phyloP scores from a whole-genome alignment of 1,140 invertebrate species.

The Megalopta genalis region DNA sequence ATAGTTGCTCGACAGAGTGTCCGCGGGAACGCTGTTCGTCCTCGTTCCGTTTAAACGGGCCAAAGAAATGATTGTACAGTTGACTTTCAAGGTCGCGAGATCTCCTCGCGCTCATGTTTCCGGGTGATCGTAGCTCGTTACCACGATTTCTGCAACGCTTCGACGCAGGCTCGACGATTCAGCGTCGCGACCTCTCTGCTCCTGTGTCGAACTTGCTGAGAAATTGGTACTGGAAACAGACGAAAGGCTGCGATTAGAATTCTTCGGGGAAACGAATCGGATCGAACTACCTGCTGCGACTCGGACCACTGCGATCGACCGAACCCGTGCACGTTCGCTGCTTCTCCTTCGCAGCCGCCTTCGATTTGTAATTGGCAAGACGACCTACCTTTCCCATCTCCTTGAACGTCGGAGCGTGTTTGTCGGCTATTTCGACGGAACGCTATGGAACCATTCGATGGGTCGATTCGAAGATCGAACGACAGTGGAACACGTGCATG shows the following conservation, averaged over 20 bases:
- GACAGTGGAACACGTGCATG: not conserved
- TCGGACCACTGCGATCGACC: not conserved
- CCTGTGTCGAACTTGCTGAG: constrained; percentile 84
- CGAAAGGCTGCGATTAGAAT: not conserved
- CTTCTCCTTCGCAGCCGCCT: not conserved
- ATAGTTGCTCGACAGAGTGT: too few species aligned
- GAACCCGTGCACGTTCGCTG: not conserved
- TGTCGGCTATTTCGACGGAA: not conserved
- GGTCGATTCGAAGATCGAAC: not conserved
- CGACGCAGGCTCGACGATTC: not conserved
- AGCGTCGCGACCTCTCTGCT: constrained; percentile 25
- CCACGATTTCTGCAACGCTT: not conserved
- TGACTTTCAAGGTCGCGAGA: not conserved
- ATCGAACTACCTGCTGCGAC: not conserved
- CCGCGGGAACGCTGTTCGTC: too few species aligned
- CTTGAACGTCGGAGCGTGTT: not conserved
- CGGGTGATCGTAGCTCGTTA: not conserved
- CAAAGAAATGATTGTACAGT: not conserved
- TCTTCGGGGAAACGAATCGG: too few species aligned
- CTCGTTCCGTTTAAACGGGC: too few species aligned
- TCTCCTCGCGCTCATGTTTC: too few species aligned
- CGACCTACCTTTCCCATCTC: too few species aligned
- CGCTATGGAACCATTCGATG: not conserved
- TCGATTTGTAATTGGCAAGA: too few species aligned
- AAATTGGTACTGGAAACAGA: constrained; percentile 87